Conservation (phyloP, 2,113 vertebrate genomes). For the Ceyx melanurus region DNA sequence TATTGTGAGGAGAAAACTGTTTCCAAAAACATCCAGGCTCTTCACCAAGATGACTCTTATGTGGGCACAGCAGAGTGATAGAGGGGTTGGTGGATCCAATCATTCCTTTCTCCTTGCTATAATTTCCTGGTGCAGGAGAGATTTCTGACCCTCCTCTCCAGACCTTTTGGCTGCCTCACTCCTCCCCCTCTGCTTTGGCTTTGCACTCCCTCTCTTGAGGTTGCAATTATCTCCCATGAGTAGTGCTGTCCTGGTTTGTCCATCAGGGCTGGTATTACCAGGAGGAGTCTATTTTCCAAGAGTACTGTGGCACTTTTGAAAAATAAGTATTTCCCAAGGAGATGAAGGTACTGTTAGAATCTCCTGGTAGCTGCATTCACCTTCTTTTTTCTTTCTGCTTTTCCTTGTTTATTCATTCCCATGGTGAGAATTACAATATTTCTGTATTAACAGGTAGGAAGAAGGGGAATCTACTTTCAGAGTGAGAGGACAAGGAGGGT, state of each 20-base stretch:
- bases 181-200: neutral
- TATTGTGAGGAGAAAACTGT: neutral
- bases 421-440: neutral
- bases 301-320: neutral
- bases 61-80: neutral
- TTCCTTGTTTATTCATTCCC: neutral
- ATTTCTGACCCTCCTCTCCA: neutral
- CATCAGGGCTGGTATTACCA: neutral
- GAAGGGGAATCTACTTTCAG: neutral
- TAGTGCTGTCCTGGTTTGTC: neutral
- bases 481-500: neutral
- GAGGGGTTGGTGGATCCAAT: neutral
- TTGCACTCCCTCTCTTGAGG: neutral
- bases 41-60: neutral
- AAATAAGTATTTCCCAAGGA: neutral
- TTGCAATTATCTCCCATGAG: neutral
- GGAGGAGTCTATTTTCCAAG: neutral
- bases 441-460: neutral
- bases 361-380: neutral
- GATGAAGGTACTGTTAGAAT: neutral
- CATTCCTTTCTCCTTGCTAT: neutral
- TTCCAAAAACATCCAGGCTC: neutral
- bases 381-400: neutral
- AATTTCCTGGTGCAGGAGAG: neutral
- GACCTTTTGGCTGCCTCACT: neutral